Conservation (phyloP, 2,113 vertebrate genomes). For the Myrmophylax atrothorax region DNA sequence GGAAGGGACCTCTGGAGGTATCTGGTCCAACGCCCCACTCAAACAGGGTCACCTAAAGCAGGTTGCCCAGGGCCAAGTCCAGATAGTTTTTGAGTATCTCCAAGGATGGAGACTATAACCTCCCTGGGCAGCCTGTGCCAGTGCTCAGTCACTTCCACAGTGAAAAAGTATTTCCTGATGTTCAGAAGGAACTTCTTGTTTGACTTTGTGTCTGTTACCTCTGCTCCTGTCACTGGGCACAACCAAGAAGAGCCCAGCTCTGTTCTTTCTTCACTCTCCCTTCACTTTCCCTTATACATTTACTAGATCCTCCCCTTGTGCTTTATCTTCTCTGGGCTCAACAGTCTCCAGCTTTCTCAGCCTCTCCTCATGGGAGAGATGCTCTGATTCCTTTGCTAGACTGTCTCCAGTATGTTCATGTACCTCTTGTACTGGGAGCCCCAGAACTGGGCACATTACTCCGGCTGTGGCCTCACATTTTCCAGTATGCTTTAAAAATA, state of each 20-base stretch:
- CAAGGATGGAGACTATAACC: neutral
- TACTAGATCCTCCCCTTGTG: neutral
- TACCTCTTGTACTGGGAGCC: neutral
- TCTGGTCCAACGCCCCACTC: neutral
- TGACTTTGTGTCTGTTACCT: rapidly evolving
- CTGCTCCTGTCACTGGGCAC: neutral
- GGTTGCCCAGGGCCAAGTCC: neutral
- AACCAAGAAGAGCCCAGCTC: neutral
- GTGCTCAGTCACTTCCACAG: neutral
- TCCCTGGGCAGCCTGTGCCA: neutral
- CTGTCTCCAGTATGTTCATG: neutral
- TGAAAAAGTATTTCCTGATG: neutral
- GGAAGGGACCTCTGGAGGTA: neutral
- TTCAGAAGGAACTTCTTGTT: neutral
- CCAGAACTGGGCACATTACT: neutral
- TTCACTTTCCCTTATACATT: neutral
- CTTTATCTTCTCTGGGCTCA: neutral
- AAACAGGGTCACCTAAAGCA: neutral
- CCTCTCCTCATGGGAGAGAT: neutral
- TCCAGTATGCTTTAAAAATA: neutral
- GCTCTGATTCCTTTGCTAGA: neutral
- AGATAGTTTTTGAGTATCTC: neutral
- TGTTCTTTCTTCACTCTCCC: neutral
- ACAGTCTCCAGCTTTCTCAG: neutral
- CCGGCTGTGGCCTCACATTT: neutral